Evolutionary conservation across 2,797 vertebrate species (phyloP).

Genomic region (Enteromius afrohamiltoni): DNA sequence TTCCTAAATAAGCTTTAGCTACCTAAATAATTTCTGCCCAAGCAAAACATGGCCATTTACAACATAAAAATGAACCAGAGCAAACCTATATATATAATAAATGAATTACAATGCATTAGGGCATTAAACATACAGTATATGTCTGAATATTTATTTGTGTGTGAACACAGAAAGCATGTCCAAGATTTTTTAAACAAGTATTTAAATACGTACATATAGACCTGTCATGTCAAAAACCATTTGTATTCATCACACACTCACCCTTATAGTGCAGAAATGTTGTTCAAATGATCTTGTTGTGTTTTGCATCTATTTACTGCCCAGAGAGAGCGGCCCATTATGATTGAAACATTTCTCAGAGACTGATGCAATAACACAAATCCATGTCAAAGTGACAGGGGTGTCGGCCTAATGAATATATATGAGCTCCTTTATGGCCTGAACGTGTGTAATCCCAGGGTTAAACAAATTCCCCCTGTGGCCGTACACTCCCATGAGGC

Average conservation of each 20-base stretch:
- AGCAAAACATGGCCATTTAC: background rate
- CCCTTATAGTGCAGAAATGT: background rate
- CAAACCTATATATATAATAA: background rate
- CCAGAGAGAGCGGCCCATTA: background rate
- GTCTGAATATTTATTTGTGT: background rate
- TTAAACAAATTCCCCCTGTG: slow-evolving; percentile 50
- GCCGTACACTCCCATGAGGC: slow-evolving; percentile 41
- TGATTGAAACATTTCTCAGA: slow-evolving; percentile 47
- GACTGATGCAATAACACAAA: slow-evolving; percentile 38
- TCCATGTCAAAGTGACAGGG: slow-evolving; percentile 40
- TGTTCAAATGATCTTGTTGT: background rate
- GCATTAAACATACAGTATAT: background rate
- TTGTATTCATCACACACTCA: background rate
- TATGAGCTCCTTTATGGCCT: slow-evolving; percentile 53
- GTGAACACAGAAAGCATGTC: background rate
- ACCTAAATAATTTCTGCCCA: background rate
- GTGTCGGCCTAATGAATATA: slow-evolving; percentile 51
- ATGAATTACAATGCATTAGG: background rate
- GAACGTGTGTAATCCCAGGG: slow-evolving; percentile 34
- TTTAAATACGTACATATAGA: background rate
- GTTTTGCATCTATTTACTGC: background rate
- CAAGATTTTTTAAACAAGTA: background rate
- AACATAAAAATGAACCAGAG: background rate
- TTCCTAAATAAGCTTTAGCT: slow-evolving; percentile 2
- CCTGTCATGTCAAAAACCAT: background rate